Evolutionary conservation across 1,140 invertebrate genomes (phyloP).

Genomic region (Akabosia matsudoensis): DNA sequence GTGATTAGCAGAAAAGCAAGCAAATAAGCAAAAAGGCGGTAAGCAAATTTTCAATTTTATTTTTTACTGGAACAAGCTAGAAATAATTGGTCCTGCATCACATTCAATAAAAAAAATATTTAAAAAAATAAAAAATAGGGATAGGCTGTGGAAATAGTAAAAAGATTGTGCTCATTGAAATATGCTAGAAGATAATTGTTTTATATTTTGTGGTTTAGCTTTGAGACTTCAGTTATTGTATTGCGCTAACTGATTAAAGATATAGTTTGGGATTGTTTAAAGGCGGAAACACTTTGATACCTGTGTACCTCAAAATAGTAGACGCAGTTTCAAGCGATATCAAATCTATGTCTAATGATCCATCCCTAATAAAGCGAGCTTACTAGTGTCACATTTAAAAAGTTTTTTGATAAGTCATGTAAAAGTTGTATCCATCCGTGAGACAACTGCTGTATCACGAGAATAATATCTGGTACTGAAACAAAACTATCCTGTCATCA

Average conservation of each 20-base stretch:
- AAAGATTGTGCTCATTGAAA: not conserved
- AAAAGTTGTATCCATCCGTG: not conserved
- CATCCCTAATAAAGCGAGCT: not conserved
- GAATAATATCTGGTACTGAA: no score
- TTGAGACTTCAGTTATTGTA: not conserved
- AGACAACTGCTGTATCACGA: no score
- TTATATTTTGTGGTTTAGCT: not conserved
- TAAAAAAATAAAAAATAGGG: no score
- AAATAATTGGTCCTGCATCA: no score
- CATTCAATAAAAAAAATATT: no score
- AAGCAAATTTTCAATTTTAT: no score
- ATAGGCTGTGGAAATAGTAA: not conserved
- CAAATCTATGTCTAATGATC: not conserved
- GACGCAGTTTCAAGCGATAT: not conserved
- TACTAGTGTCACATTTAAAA: not conserved
- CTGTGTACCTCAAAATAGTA: not conserved
- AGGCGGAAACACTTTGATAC: constrained; percentile 15
- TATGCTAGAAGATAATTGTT: not conserved
- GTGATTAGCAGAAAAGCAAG: no score
- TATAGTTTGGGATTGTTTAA: not conserved
- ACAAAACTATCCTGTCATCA: no score
- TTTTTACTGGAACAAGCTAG: no score
- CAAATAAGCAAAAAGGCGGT: no score
- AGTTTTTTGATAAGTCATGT: not conserved
- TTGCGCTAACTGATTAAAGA: not conserved